A percentile compares a stretch with the other conserved stretches of the same genome.
These are phyloP conservation scores for Lycorma delicatula DNA, from an alignment of 1,140 invertebrate species.

Conservation along the genomic window DNA sequence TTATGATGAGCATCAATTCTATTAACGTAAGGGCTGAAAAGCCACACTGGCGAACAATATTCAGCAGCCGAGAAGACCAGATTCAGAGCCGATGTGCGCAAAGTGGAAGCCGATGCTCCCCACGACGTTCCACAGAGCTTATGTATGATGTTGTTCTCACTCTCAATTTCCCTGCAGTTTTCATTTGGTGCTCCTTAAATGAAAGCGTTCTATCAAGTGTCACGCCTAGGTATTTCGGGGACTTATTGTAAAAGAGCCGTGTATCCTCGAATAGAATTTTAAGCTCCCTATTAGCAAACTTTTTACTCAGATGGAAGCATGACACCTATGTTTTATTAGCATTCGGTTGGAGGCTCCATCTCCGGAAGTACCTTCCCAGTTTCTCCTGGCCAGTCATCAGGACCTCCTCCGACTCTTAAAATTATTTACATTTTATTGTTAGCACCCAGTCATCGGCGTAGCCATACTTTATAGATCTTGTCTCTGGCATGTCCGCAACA, in stretches of 20 bases:
- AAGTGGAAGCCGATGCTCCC: too few species aligned
- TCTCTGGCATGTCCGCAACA: conserved; percentile 1
- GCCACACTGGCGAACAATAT: too few species aligned
- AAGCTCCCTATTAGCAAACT: background rate
- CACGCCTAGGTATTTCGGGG: background rate
- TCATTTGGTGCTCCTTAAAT: background rate
- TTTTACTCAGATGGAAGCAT: background rate
- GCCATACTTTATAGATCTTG: background rate
- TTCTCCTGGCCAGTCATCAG: background rate
- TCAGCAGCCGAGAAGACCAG: too few species aligned
- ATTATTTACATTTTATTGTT: background rate
- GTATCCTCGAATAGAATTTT: background rate
- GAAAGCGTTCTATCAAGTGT: background rate
- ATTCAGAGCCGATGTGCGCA: too few species aligned
- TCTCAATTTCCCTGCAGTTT: too few species aligned
- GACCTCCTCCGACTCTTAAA: background rate
- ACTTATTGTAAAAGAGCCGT: background rate
- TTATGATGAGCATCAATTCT: too few species aligned
- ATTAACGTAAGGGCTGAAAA: too few species aligned
- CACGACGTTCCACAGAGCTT: too few species aligned
- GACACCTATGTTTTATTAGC: background rate
- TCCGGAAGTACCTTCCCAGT: background rate
- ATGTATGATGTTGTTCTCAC: too few species aligned
- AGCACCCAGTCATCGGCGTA: background rate
- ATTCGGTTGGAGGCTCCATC: background rate